phyloP scores from a whole-genome alignment of 2,113 vertebrate genomes.

The Eudyptes chrysolophus region DNA sequence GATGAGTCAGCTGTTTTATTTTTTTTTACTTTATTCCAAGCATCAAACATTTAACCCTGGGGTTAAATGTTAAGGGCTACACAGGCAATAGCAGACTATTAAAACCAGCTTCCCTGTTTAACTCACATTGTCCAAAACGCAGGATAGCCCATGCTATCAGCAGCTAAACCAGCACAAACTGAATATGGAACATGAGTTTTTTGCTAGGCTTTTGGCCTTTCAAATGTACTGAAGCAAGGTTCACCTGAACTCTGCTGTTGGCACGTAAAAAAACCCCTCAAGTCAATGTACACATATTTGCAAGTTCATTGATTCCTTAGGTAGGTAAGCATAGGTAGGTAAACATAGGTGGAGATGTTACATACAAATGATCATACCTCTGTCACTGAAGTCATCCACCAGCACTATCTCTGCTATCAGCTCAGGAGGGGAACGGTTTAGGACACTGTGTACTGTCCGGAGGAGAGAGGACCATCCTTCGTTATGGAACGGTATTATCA shows the following conservation, averaged over 20 bases:
- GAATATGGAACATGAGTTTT: accelerated
- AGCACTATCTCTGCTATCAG: constrained; percentile 94
- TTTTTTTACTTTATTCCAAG: background rate
- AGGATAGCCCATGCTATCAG: background rate
- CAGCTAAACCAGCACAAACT: background rate
- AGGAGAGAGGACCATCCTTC: constrained; percentile 98
- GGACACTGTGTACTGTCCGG: constrained; percentile 93
- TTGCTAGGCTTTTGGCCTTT: background rate
- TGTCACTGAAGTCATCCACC: constrained; percentile 98
- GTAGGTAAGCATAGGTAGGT: background rate
- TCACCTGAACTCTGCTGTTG: background rate
- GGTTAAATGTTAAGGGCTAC: background rate
- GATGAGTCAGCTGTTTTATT: background rate
- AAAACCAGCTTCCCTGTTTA: background rate
- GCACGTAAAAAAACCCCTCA: background rate
- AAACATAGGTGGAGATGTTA: background rate
- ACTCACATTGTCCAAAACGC: background rate
- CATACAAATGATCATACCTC: constrained; percentile 75
- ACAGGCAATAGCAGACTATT: background rate
- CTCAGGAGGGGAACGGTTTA: constrained; percentile 89
- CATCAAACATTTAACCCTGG: background rate
- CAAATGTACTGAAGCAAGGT: background rate
- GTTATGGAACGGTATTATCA: constrained; percentile 97
- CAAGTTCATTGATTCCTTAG: background rate
- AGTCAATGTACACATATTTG: background rate